A percentile compares a stretch with the other conserved stretches of the same genome.
Evolutionary conservation across 2,797 vertebrate species (phyloP).

Genomic region (Silurus lanzhouensis): DNA sequence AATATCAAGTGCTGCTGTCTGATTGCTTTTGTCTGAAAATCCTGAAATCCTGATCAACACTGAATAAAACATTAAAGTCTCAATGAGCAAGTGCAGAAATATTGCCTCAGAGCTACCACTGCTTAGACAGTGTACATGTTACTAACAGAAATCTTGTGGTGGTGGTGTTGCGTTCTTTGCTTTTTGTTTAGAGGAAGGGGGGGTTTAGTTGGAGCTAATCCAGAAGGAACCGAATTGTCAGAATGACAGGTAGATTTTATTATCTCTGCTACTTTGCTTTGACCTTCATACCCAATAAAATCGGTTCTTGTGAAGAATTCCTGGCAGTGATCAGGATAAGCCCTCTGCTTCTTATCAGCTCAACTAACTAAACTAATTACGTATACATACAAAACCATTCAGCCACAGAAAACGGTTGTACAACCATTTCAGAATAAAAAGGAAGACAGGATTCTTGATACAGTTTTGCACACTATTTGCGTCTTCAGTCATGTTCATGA

Average conservation of each 20-base stretch:
- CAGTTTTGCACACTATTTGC: background rate
- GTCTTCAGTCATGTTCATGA: background rate
- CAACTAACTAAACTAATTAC: background rate
- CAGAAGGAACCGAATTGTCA: background rate
- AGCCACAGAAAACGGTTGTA: background rate
- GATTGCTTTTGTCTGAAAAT: slow-evolving; percentile 18
- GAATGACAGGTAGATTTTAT: background rate
- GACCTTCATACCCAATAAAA: background rate
- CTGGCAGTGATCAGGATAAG: background rate
- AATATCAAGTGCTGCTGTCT: slow-evolving; percentile 38
- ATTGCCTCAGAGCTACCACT: slow-evolving; percentile 2
- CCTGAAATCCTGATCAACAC: slow-evolving; percentile 23
- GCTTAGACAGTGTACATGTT: background rate
- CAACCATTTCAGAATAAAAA: background rate
- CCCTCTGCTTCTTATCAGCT: background rate
- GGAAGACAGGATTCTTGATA: slow-evolving; percentile 5
- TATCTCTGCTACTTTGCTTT: background rate
- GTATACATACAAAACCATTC: background rate
- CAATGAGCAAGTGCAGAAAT: slow-evolving; percentile 28
- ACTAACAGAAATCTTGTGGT: background rate
- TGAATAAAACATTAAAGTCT: slow-evolving; percentile 41
- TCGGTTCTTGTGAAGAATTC: no score
- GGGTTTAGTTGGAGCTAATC: background rate
- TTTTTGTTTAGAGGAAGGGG: background rate
- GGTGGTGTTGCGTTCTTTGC: background rate